Evolutionary conservation across 2,888 invertebrate genomes (phyloP).

Genomic region (Malthinus flaveolus): DNA sequence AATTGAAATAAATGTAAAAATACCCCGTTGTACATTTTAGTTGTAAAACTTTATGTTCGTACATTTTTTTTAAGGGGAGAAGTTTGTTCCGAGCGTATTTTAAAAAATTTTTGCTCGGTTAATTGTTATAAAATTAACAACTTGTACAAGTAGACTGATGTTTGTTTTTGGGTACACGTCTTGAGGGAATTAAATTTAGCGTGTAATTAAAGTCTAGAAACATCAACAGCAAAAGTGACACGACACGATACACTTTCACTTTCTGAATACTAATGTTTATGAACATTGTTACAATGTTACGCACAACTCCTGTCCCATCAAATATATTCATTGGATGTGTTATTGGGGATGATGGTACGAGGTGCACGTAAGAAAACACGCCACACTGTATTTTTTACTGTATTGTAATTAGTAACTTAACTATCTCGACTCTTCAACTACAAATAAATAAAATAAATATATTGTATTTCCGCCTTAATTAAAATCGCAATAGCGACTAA

Average conservation of each 20-base stretch:
- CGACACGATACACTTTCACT: slow-evolving; percentile 38
- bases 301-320: slow-evolving; percentile 23
- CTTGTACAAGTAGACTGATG: slow-evolving; percentile 11
- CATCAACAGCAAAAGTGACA: slow-evolving; percentile 41
- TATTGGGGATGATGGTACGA: not conserved
- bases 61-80: not conserved
- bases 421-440: too few relatives aligned
- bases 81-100: not conserved
- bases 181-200: slow-evolving; percentile 42
- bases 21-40: not conserved
- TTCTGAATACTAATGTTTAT: slow-evolving; percentile 39
- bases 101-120: slow-evolving; percentile 15
- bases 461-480: not conserved
- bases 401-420: too few relatives aligned
- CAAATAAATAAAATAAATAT: too few relatives aligned
- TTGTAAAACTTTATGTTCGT: too few relatives aligned
- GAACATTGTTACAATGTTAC: slow-evolving; percentile 35
- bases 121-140: slow-evolving; percentile 25
- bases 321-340: slow-evolving; percentile 20
- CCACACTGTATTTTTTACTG: too few relatives aligned
- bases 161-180: slow-evolving; percentile 34
- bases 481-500: not conserved
- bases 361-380: too few relatives aligned
- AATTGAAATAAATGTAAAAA: slow-evolving; percentile 8
- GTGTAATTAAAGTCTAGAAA: slow-evolving; percentile 41